Evolutionary conservation across 2,113 vertebrate species (phyloP), one percentile per base, ranked within the genome.

Genomic region (Apus apus): DNA sequence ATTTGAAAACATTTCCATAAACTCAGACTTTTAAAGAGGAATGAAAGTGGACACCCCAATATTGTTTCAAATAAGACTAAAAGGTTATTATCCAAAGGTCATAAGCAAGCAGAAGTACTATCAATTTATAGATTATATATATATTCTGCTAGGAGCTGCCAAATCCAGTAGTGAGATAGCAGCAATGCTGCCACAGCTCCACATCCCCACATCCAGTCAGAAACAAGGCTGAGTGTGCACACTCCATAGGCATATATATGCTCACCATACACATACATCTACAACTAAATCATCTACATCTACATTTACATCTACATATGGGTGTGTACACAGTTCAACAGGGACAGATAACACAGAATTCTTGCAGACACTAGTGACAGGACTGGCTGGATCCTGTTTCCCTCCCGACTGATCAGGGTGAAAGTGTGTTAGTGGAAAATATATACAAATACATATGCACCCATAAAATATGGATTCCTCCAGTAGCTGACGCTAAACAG

Each of bases 231-330:
- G 32, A 29, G 34, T 2, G 8, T 36, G 43, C 21, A 10, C 20
- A 36, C 50, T 40, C 17, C 5, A 0, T 2, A 12, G 11, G 9
- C 14, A 16, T 0, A 4, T 11, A 5, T 53, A 20, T 38, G 38
- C 38, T 38, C 38, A 38, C 58, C 75, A 45, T 1, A 7, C 5
- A 29, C 12, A 11, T 9, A 15, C 38, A 38, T 38, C 38, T 38
- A 38, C 38, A 38, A 38, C 38, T 38, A n/a, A n/a, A n/a, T n/a
- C n/a, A n/a, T n/a, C n/a, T n/a, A 38, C 38, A 38, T 38, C 8
- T 3, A 5, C 12, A 11, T 57, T 19, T 20, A n/a, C 8, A 4
- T 0, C 8, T 4, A 29, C 11, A 11, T 9, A 0, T 27, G 3
- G 3, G 48, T 70, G 53, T 20, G 5, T 2, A 3, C 56, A 25